Evolutionary conservation across 1,140 invertebrate species (phyloP).

Genomic region (Neoseiulus cucumeris): DNA sequence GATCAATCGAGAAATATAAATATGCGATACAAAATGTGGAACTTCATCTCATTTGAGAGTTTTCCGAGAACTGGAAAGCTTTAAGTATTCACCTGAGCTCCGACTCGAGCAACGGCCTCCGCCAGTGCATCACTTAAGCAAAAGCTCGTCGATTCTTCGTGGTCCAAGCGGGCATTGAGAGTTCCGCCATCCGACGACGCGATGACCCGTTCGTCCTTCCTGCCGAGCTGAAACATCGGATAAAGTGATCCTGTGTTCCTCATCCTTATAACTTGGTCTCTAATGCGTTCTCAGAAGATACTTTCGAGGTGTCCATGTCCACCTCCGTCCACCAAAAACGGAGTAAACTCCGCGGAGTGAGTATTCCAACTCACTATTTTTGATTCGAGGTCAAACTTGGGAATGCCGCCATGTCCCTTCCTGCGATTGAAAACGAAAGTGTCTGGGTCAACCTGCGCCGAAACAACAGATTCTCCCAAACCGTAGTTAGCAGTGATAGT

Average conservation of each 20-base stretch:
- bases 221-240: background rate
- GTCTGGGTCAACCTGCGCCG: conserved; percentile 48
- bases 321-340: background rate
- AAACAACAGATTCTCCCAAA: conserved; percentile 60
- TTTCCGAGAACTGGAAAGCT: background rate
- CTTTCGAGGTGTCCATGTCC: background rate
- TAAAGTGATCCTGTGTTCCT: background rate
- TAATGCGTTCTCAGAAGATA: background rate
- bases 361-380: background rate
- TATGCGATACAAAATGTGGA: background rate
- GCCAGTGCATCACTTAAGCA: background rate
- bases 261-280: background rate
- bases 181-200: background rate
- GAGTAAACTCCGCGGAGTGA: background rate
- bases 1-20: background rate
- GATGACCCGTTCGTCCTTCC: background rate
- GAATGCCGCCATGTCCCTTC: background rate
- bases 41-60: background rate
- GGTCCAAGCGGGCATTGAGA: background rate
- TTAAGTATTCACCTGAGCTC: background rate
- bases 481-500: conserved; percentile 57
- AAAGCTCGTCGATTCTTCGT: background rate
- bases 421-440: conserved; percentile 30
- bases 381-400: background rate
- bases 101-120: background rate